phyloP scores from a whole-genome alignment of 2,888 invertebrate species.

The Conus canariensis region DNA sequence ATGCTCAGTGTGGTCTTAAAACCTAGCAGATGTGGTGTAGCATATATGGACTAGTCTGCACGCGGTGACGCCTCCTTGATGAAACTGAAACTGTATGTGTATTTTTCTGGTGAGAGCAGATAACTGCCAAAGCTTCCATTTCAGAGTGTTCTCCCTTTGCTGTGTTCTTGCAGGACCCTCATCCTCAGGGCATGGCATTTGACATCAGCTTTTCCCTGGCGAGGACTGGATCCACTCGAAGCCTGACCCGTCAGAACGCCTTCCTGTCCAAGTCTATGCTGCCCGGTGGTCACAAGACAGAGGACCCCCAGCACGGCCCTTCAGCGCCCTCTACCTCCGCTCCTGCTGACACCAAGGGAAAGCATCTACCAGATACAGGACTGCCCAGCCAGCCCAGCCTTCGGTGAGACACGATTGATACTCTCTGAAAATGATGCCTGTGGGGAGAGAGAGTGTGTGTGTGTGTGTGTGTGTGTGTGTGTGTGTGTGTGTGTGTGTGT shows the following conservation, averaged over 20 bases:
- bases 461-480: background rate
- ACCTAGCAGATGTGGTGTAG: no score
- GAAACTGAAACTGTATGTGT: no score
- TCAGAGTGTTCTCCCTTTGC: background rate
- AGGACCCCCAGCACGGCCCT: background rate
- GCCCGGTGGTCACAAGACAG: background rate
- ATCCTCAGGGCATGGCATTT: conserved; percentile 65
- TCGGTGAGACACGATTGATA: background rate
- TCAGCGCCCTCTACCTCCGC: background rate
- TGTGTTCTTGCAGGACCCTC: conserved; percentile 51
- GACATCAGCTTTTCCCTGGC: conserved; percentile 69
- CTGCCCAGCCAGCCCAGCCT: background rate
- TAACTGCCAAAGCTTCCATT: no score
- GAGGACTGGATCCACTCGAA: conserved; percentile 40
- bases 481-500: no score
- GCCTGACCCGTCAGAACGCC: conserved; percentile 59
- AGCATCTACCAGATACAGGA: background rate
- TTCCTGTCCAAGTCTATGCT: conserved; percentile 60
- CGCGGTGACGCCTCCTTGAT: no score
- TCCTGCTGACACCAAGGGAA: no score
- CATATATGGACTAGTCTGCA: no score
- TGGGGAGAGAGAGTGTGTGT: no score
- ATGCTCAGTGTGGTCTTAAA: no score
- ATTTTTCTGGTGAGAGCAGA: no score
- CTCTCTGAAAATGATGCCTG: background rate